Conservation (phyloP, 2,888 invertebrate genomes). For the Caenorhabditis sp. region DNA sequence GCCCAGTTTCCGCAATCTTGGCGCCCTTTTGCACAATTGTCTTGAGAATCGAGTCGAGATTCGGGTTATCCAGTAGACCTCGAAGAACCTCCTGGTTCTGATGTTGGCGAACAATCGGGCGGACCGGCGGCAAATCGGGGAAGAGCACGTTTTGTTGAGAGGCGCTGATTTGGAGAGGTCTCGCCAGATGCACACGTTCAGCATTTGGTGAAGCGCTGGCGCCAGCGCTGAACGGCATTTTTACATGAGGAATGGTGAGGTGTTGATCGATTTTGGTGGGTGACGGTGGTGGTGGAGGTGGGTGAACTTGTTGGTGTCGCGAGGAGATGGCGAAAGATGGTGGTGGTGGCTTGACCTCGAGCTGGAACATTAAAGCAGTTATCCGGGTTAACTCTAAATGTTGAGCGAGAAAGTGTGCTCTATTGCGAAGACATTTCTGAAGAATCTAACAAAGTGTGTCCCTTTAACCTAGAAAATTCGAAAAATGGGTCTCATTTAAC, state of each 20-base stretch:
- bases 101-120: constrained; percentile 3
- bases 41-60: constrained; percentile 27
- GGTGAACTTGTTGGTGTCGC: no score
- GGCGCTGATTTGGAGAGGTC: constrained; percentile 20
- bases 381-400: no score
- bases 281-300: constrained; percentile 2
- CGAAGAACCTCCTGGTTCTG: neutral
- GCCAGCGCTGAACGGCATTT: no score
- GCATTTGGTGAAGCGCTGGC: no score
- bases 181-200: no score
- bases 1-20: constrained; percentile 19
- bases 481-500: no score
- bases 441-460: no score
- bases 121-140: constrained; percentile 33
- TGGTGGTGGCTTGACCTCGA: constrained; percentile 17
- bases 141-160: constrained; percentile 29
- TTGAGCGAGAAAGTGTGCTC: no score
- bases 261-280: constrained; percentile 1
- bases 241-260: no score
- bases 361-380: constrained; percentile 7
- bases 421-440: no score
- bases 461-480: no score
- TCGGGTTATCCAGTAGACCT: constrained; percentile 30
- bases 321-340: constrained; percentile 28
- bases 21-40: constrained; percentile 34